Percentiles rank a stretch among this genome's conserved stretches.
These are phyloP conservation scores for Daboia siamensis DNA, from an alignment of 2,113 vertebrate species.

Conservation along the genomic window DNA sequence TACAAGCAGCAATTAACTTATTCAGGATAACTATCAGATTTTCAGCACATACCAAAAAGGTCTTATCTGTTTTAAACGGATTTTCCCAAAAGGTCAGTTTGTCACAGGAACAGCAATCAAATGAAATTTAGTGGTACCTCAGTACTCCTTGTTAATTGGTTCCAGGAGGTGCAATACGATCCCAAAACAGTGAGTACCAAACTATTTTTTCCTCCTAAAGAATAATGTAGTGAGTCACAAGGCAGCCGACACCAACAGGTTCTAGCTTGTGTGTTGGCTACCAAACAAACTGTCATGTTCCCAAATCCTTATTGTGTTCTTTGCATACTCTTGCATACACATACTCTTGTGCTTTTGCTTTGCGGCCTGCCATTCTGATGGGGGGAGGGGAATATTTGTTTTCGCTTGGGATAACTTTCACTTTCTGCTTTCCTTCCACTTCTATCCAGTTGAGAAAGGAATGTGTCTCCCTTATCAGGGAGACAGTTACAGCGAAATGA, in stretches of 20 bases:
- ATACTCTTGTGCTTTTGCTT: too few relatives aligned
- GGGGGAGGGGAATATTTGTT: too few relatives aligned
- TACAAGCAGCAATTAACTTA: neutral
- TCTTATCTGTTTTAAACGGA: neutral
- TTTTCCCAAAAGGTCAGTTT: neutral
- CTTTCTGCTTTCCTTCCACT: too few relatives aligned
- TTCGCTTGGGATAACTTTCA: too few relatives aligned
- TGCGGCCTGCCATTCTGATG: too few relatives aligned
- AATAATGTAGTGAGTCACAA: neutral
- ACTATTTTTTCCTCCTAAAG: neutral
- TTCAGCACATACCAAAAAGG: neutral
- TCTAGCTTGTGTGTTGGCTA: neutral
- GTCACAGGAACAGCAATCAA: neutral
- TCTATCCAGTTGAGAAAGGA: too few relatives aligned
- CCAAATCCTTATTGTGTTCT: too few relatives aligned
- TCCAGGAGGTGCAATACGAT: neutral
- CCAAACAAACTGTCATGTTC: neutral
- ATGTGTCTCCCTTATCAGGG: too few relatives aligned
- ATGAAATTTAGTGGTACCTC: neutral
- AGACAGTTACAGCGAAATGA: too few relatives aligned
- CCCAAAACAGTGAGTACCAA: neutral
- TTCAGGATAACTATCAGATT: neutral
- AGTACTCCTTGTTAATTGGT: neutral
- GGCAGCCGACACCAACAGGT: neutral
- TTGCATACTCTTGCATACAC: too few relatives aligned